These are phyloP conservation scores for Lagenorhynchus albirostris DNA, from an alignment of 2,113 vertebrate genomes.

Conservation along the genomic window DNA sequence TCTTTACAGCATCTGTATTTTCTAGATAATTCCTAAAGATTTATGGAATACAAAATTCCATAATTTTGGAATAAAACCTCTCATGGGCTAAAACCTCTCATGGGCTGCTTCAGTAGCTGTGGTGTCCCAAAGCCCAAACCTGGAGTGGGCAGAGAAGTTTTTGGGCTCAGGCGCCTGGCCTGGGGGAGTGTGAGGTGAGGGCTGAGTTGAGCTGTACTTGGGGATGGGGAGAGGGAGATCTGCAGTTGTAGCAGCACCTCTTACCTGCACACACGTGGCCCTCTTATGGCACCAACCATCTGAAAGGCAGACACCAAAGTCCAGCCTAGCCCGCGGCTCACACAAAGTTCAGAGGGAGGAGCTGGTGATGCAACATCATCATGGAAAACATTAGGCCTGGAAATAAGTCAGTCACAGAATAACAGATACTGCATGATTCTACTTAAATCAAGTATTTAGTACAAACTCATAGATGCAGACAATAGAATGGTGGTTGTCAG, in stretches of 20 bases:
- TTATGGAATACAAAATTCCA: constrained; percentile 48
- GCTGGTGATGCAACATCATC: background rate
- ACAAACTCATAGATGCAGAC: background rate
- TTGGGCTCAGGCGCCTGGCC: background rate
- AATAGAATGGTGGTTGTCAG: background rate
- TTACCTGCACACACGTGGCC: background rate
- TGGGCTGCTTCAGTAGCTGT: background rate
- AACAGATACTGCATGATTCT: background rate
- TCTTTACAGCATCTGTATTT: constrained; percentile 53
- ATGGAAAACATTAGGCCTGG: background rate
- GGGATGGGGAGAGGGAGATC: too few species aligned
- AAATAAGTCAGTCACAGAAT: background rate
- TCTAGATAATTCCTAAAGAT: constrained; percentile 34
- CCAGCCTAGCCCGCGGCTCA: background rate
- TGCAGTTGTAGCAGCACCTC: background rate
- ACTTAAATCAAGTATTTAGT: background rate
- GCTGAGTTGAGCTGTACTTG: background rate
- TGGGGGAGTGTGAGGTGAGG: background rate
- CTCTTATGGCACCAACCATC: background rate
- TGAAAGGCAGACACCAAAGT: background rate
- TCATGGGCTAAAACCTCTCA: background rate
- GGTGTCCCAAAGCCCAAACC: background rate
- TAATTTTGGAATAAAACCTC: too few species aligned
- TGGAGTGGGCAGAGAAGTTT: background rate
- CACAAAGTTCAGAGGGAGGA: fast-evolving